Evolutionary conservation across 92 coral and sea anemone species (phyloP).

Genomic region (Montipora capitata): DNA sequence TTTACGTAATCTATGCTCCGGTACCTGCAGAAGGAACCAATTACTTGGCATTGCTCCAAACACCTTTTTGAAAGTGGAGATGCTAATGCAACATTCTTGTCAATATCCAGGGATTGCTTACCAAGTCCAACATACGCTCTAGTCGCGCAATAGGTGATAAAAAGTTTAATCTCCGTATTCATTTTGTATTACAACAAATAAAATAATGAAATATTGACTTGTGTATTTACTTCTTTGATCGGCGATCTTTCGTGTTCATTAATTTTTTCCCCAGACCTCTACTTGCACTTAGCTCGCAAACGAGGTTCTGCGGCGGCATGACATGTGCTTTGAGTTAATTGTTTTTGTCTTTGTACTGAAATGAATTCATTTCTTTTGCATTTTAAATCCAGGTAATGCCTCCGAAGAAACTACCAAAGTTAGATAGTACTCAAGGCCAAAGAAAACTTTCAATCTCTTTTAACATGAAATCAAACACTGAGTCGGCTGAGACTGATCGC

Average conservation of each 20-base stretch:
- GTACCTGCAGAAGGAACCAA: too few relatives aligned
- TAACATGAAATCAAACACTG: not conserved
- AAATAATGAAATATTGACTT: not conserved
- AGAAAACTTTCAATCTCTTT: conserved; percentile 13
- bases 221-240: not conserved
- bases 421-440: conserved; percentile 14
- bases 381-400: conserved; percentile 1
- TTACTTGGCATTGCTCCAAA: too few relatives aligned
- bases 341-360: not conserved
- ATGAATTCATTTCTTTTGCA: not conserved
- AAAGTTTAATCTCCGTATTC: not conserved
- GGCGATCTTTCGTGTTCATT: not conserved
- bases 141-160: conserved; percentile 9
- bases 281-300: conserved; percentile 5
- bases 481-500: conserved; percentile 19
- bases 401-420: conserved; percentile 22
- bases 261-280: conserved; percentile 12
- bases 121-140: conserved; percentile 12
- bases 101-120: not conserved
- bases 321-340: not conserved
- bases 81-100: too few relatives aligned
- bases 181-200: conserved; percentile 20
- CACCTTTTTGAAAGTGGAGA: too few relatives aligned
- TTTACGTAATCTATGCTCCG: too few relatives aligned
- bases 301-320: not conserved